Evolutionary conservation across 1,140 invertebrate species (phyloP), one percentile per base, ranked within the genome.

Genomic region (Ruditapes philippinarum): DNA sequence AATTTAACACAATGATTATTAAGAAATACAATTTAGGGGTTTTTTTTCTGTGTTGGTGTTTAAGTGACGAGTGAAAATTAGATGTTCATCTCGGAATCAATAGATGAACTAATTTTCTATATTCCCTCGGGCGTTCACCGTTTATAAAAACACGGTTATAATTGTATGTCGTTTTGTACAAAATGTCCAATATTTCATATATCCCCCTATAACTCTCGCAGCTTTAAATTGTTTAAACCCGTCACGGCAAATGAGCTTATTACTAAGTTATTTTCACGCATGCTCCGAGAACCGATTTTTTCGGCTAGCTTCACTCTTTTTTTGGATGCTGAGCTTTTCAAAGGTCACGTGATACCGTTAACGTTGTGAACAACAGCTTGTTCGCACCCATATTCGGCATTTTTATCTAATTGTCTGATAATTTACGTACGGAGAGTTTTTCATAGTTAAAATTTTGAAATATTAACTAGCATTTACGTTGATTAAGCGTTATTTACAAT

Each of bases 331-430:
- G 85, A 76, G 76, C 51, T 54, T 78, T n/a, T n/a, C 60, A 68
- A 28, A 70, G 38, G 73, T 68, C 74, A 79, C 60, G 57, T 80
- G 74, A 68, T 40, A 51, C n/a, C 36, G 19, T 51, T 33, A 80
- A 38, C 33, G 85, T 33, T 51, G n/a, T 22, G 74, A 68, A 65
- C 74, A 88, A 88, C 85, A 88, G 85, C 85, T 88, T 88, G 85
- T 40, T 70, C 49, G 74, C 54, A 86, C 85, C 85, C 85, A 88
- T 88, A 88, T 88, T 88, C 85, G 85, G 85, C 40, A 31, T 36
- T 88, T 74, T 88, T 76, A 80, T 78, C 54, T 78, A 45, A 78
- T 54, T 78, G 74, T 78, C 45, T 51, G 74, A 28, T 25, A 78
- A 49, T 51, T 28, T 19, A 51, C 74, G 74, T 70, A 25, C 38